phyloP scores from a whole-genome alignment of 2,888 invertebrate genomes.

The Latrodectus elegans region DNA sequence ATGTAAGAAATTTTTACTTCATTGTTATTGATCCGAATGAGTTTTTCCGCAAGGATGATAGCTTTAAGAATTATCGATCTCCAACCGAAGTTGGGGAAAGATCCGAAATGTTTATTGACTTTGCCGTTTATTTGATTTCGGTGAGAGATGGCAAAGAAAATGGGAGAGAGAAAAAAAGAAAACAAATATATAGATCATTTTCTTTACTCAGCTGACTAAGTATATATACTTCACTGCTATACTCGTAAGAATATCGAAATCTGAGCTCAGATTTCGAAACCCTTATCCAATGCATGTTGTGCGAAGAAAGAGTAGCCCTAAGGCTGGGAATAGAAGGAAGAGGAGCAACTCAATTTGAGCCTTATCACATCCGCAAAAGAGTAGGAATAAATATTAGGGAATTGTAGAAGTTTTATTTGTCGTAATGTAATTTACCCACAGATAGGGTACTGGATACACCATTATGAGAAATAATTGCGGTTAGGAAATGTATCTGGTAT shows the following conservation, averaged over 20 bases:
- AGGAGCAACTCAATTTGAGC: constrained; percentile 38
- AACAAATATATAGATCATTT: constrained; percentile 50
- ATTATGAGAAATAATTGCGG: constrained; percentile 1
- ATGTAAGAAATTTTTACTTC: constrained; percentile 1
- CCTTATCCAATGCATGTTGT: constrained; percentile 23
- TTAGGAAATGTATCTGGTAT: background rate
- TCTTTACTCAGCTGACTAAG: constrained; percentile 50
- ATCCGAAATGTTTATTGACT: constrained; percentile 66
- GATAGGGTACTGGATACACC: background rate
- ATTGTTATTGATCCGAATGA: constrained; percentile 36
- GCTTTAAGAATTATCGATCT: constrained; percentile 47
- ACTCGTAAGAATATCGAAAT: constrained; percentile 54
- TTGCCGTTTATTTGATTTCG: constrained; percentile 66
- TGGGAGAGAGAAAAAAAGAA: constrained; percentile 6
- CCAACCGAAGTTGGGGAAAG: constrained; percentile 21
- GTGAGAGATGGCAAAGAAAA: constrained; percentile 45
- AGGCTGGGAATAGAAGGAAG: constrained; percentile 8
- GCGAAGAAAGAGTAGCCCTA: constrained; percentile 33
- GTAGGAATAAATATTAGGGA: constrained; percentile 1
- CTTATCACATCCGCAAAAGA: constrained; percentile 29
- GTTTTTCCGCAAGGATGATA: constrained; percentile 44
- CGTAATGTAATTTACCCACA: background rate
- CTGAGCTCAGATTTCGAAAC: constrained; percentile 59
- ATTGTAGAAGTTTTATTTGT: constrained; percentile 5
- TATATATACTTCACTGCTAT: constrained; percentile 41